Conservation (phyloP, 2,888 invertebrate species). For the Isoperla grammatica region DNA sequence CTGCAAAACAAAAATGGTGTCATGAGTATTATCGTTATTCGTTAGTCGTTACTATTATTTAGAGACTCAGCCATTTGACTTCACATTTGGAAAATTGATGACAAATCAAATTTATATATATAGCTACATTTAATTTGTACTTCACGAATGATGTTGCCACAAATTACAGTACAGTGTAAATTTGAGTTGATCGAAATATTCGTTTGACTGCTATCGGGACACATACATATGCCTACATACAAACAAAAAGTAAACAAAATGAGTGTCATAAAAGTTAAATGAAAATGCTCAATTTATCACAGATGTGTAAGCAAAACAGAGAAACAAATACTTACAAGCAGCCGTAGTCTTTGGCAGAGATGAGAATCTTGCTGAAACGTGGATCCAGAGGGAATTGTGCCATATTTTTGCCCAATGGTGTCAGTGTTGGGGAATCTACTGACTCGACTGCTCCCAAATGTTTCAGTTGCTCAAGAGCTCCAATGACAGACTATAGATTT, state of each 20-base stretch:
- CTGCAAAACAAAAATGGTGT: constrained; percentile 40
- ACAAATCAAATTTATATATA: not conserved
- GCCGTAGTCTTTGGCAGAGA: constrained; percentile 68
- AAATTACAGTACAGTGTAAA: too few relatives aligned
- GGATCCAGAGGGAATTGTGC: constrained; percentile 90
- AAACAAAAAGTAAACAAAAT: not conserved
- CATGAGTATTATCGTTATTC: constrained; percentile 1
- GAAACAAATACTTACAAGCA: constrained; percentile 64
- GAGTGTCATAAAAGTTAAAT: too few relatives aligned
- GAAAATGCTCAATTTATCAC: too few relatives aligned
- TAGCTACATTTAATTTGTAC: too few relatives aligned
- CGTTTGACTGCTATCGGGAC: too few relatives aligned
- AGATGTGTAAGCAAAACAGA: not conserved
- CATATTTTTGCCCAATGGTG: constrained; percentile 77
- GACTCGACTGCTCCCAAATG: constrained; percentile 59
- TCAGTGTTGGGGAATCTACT: constrained; percentile 58
- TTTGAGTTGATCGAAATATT: too few relatives aligned
- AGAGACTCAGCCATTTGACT: not conserved
- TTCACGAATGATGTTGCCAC: too few relatives aligned
- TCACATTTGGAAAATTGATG: not conserved
- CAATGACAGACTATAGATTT: constrained; percentile 37
- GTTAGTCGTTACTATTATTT: not conserved
- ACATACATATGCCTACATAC: too few relatives aligned
- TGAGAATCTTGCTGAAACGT: constrained; percentile 71
- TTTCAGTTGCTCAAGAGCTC: constrained; percentile 45